phyloP scores from a whole-genome alignment of 2,888 invertebrate genomes.

The Trilocha varians region DNA sequence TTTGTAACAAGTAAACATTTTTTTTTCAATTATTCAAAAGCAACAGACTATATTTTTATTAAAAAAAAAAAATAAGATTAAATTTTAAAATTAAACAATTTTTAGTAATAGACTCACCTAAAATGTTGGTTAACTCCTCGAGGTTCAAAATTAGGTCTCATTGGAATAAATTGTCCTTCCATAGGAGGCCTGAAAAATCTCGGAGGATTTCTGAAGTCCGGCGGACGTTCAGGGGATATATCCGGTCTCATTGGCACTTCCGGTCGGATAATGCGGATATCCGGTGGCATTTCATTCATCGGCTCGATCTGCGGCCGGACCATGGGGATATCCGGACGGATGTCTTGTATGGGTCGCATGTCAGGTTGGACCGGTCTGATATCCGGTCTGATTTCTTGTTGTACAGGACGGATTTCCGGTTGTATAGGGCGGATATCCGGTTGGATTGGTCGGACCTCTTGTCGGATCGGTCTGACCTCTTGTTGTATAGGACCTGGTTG shows the following conservation, averaged over 20 bases:
- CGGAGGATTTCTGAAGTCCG: slow-evolving; percentile 19
- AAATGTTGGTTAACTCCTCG: slow-evolving; percentile 10
- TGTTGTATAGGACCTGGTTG: too few relatives aligned
- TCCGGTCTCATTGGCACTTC: slow-evolving; percentile 24
- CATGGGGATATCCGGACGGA: slow-evolving; percentile 4
- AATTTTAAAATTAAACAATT: too few relatives aligned
- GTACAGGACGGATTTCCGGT: slow-evolving; percentile 15
- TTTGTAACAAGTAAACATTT: too few relatives aligned
- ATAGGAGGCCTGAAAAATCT: slow-evolving; percentile 29
- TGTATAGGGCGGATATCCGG: slow-evolving; percentile 16
- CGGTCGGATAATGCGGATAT: slow-evolving; percentile 7
- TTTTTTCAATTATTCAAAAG: too few relatives aligned
- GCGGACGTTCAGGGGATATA: slow-evolving; percentile 30
- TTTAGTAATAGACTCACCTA: too few relatives aligned
- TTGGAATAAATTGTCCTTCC: slow-evolving; percentile 22
- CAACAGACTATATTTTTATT: too few relatives aligned
- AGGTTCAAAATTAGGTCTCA: slow-evolving; percentile 25
- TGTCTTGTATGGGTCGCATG: too few relatives aligned
- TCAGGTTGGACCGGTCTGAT: slow-evolving; percentile 16
- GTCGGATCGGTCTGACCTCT: slow-evolving; percentile 15
- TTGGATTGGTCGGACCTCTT: slow-evolving; percentile 13
- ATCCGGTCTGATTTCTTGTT: too few relatives aligned
- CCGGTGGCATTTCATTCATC: too few relatives aligned
- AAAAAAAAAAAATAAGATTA: too few relatives aligned
- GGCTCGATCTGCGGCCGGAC: not conserved